Conservation (phyloP, 2,113 vertebrate species). For the Melanerpes aurifrons region DNA sequence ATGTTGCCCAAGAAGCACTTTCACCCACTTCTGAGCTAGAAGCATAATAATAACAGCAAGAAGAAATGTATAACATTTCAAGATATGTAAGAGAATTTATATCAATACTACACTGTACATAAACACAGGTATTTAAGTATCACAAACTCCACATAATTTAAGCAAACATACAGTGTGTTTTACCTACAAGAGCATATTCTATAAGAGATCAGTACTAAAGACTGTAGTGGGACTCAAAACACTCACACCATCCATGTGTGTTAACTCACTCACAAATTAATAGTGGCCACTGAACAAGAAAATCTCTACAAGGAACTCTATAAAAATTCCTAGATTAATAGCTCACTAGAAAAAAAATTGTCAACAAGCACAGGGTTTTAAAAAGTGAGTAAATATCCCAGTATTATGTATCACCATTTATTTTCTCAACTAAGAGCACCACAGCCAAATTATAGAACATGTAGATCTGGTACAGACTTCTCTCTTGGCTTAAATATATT, state of each 20-base stretch:
- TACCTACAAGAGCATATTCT: not conserved
- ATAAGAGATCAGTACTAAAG: not conserved
- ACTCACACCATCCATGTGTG: not conserved
- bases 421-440: not conserved
- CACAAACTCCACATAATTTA: not conserved
- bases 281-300: not conserved
- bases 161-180: not conserved
- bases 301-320: not conserved
- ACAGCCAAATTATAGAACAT: accelerated
- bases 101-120: not conserved
- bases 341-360: not conserved
- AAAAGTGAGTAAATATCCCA: accelerated
- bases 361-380: not conserved
- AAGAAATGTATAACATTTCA: not conserved
- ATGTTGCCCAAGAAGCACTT: not conserved
- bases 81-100: not conserved
- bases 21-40: not conserved
- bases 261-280: not conserved
- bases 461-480: not conserved
- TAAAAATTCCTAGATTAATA: not conserved
- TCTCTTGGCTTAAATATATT: not conserved
- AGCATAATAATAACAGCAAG: not conserved
- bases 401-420: accelerated
- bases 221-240: not conserved
- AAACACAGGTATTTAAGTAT: not conserved